phyloP scores from a whole-genome alignment of 2,113 vertebrate genomes.

The Marcusenius ussheri region DNA sequence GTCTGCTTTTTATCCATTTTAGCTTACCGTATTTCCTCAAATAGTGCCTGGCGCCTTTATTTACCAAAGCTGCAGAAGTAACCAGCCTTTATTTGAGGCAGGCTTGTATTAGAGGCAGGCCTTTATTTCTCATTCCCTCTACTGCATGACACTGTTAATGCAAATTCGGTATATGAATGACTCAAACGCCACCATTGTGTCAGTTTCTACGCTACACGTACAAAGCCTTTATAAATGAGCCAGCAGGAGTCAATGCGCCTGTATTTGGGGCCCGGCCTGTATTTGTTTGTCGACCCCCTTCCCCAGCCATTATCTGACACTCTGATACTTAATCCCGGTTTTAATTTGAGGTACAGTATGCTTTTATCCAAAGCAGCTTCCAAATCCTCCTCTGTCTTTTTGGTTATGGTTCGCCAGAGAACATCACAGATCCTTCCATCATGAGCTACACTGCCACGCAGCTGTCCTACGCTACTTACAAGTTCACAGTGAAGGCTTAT shows the following conservation, averaged over 20 bases:
- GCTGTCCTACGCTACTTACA: conserved; percentile 44
- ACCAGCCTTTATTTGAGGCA: neutral
- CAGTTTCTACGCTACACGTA: too few relatives aligned
- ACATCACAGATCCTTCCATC: conserved; percentile 37
- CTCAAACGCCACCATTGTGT: too few relatives aligned
- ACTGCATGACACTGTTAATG: neutral
- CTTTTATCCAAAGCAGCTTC: neutral
- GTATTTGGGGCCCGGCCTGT: too few relatives aligned
- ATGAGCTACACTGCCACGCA: conserved; percentile 46
- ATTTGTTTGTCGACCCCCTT: neutral
- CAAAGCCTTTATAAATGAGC: neutral
- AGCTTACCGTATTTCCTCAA: neutral
- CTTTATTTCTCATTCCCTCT: neutral
- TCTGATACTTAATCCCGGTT: neutral
- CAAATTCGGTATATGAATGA: too few relatives aligned
- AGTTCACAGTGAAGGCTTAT: conserved; percentile 63
- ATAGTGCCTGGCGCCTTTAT: neutral
- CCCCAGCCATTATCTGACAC: neutral
- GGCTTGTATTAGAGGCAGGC: neutral
- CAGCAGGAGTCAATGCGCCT: too few relatives aligned
- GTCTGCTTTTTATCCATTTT: neutral
- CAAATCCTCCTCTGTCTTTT: neutral
- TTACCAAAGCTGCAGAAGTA: neutral
- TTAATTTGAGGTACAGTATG: neutral
- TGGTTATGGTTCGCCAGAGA: conserved; percentile 37